A percentile compares a stretch with the other conserved stretches of the same genome.
Conservation (phyloP, 2,113 vertebrate species). For the Tachysurus vachellii region DNA sequence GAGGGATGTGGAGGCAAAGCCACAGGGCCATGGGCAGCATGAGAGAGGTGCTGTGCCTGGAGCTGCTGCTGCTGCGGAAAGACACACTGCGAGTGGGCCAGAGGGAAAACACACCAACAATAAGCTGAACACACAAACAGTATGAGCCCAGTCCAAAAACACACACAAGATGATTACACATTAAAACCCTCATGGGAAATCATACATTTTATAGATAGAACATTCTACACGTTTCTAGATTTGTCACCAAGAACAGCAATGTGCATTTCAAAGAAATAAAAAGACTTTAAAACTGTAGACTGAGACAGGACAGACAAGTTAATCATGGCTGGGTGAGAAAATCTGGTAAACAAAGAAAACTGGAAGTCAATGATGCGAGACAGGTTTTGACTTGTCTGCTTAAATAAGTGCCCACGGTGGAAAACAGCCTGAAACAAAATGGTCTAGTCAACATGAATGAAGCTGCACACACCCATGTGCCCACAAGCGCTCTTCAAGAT, state of each 20-base stretch:
- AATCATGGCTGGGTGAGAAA: not conserved
- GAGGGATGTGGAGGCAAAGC: conserved; percentile 92
- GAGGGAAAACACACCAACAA: conserved; percentile 39
- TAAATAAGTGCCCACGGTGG: not conserved
- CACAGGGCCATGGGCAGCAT: conserved; percentile 88
- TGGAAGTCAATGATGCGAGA: not conserved
- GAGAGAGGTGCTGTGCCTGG: conserved; percentile 94
- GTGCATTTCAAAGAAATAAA: not conserved
- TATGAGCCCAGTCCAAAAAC: not conserved
- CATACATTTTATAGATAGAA: conserved; percentile 60
- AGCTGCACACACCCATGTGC: not conserved
- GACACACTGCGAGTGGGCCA: conserved; percentile 68
- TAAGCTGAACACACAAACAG: not conserved
- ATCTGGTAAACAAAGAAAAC: not conserved
- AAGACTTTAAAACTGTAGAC: not conserved
- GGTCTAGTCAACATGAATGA: not conserved
- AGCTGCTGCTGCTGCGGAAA: conserved; percentile 93
- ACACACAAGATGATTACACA: not conserved
- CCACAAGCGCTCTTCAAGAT: conserved; percentile 38
- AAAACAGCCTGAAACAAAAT: conserved; percentile 16
- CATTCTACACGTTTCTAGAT: not conserved
- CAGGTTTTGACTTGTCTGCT: not conserved
- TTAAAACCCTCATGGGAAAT: conserved; percentile 55
- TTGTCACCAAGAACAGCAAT: not conserved
- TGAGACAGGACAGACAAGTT: conserved; percentile 1